Conservation (phyloP, 2,888 invertebrate species). For the Drosophila limbata region DNA sequence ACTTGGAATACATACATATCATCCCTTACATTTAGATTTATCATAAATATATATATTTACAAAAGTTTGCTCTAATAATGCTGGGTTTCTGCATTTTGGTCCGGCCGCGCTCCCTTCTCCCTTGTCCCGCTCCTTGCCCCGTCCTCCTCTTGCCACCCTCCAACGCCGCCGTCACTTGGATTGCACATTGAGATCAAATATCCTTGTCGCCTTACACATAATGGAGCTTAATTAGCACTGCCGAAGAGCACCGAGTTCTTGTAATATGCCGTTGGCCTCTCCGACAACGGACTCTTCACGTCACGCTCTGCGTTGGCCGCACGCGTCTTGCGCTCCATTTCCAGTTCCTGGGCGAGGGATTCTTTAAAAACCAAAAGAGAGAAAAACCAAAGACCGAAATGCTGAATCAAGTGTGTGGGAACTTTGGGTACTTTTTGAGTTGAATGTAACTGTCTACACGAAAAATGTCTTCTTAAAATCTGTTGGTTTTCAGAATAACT, state of each 20-base stretch:
- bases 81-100: conserved; percentile 46
- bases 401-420: background rate
- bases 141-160: conserved; percentile 12
- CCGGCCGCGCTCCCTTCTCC: conserved; percentile 14
- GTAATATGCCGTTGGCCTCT: conserved; percentile 91
- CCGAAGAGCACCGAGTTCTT: conserved; percentile 96
- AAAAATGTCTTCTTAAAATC: background rate
- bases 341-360: conserved; percentile 93
- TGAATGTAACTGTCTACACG: background rate
- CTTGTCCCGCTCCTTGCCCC: conserved; percentile 1
- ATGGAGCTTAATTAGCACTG: conserved; percentile 89
- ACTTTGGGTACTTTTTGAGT: background rate
- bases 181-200: conserved; percentile 84
- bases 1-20: conserved; percentile 12
- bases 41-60: conserved; percentile 23
- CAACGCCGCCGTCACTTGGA: conserved; percentile 60
- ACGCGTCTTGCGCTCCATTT: conserved; percentile 92
- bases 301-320: conserved; percentile 92
- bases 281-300: conserved; percentile 94
- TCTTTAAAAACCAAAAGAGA: conserved; percentile 86
- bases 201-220: conserved; percentile 44
- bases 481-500: background rate
- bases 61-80: conserved; percentile 44
- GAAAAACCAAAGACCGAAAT: background rate
- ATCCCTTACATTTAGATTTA: conserved; percentile 11